These are phyloP conservation scores for Gopherus flavomarginatus DNA, from an alignment of 2,113 vertebrate species.

Conservation along the genomic window DNA sequence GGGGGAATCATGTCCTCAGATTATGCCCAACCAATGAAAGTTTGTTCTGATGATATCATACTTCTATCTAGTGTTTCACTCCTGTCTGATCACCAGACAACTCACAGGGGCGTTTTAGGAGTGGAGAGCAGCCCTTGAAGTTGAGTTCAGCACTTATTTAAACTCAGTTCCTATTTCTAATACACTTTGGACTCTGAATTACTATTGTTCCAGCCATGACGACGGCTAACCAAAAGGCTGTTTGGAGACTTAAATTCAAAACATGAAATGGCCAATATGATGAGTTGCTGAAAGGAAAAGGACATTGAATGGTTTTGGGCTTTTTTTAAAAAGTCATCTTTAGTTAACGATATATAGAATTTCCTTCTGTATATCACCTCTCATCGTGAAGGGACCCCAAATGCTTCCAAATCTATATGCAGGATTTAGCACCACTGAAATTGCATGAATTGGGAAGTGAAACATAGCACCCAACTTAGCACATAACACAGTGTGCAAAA, in stretches of 20 bases:
- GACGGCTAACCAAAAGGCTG: neutral
- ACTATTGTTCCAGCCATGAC: neutral
- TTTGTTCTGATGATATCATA: neutral
- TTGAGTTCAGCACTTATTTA: neutral
- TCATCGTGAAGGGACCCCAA: neutral
- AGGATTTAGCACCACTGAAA: neutral
- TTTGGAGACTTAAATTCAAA: neutral
- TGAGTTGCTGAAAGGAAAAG: no score
- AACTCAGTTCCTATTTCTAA: neutral
- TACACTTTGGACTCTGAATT: neutral
- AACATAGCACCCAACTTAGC: neutral
- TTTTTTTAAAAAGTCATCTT: no score
- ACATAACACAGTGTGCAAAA: neutral
- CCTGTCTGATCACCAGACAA: neutral
- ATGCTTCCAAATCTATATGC: neutral
- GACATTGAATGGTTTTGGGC: no score
- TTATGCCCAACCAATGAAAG: neutral
- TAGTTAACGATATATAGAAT: neutral
- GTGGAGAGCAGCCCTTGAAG: neutral
- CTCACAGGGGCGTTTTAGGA: neutral
- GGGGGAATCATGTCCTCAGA: neutral
- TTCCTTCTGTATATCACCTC: neutral
- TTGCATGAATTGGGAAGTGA: neutral
- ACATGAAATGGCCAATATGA: no score
- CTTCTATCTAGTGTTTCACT: neutral